Evolutionary conservation across 2,113 vertebrate genomes (phyloP), one percentile per base, ranked within the genome.

Genomic region (Calidris pygmaea): DNA sequence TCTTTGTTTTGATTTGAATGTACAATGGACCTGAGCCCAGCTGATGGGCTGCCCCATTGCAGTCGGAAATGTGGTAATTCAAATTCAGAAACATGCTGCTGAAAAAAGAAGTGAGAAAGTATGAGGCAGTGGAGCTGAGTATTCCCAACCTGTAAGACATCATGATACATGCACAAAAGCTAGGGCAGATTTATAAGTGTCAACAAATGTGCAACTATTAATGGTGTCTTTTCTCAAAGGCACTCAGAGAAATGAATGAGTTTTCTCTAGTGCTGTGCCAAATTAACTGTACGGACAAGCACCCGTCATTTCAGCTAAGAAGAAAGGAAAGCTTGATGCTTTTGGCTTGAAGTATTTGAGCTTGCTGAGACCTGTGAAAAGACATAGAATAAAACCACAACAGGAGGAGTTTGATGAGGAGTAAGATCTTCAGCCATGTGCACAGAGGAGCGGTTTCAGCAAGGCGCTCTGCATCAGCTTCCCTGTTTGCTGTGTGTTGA

Each of bases 321-420:
- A 87, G 52, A 76, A 71, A 59, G 34, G n/a, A 11, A 82, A 75
- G 22, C 12, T 37, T 58, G 29, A 59, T 76, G 63, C 20, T 70
- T 93, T 95, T 75, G 53, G 15, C 27, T 72, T 79, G 30, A 87
- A 37, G 18, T 34, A 16, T 53, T 87, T 65, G 34, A 72, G 58
- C 74, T 93, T 85, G 71, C 87, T 73, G 53, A 68, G 55, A 41
- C 66, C 48, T 52, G 91, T 80, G 65, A 47, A 59, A 15, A 80
- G 29, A 50, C 8, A 71, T 1, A 58, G 27, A 60, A 35, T 41
- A 74, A 62, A 86, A 89, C 20, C 43, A 43, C 27, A 37, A 14
- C 29, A 55, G 43, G 9, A 87, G 19, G 20, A 50, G 10, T 6
- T 6, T 58, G 48, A 60, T 9, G 26, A 39, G 22, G 15, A n/a